phyloP scores from a whole-genome alignment of 2,888 invertebrate genomes.

The Ennomos fuscantarius region DNA sequence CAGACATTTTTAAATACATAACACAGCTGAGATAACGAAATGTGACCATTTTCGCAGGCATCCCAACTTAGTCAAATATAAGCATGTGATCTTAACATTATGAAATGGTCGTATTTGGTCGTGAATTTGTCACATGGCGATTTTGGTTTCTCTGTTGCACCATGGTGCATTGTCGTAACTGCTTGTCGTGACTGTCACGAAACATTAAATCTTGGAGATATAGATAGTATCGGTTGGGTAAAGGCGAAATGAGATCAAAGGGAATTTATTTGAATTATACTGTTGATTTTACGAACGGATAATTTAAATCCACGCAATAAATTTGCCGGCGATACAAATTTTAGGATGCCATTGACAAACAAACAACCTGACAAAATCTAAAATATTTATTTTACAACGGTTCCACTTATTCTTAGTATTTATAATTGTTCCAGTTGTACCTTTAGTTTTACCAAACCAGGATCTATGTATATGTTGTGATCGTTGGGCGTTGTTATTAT shows the following conservation, averaged over 20 bases:
- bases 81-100: constrained; percentile 23
- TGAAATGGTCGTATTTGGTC: constrained; percentile 23
- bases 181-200: constrained; percentile 11
- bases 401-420: too few species aligned
- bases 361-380: too few species aligned
- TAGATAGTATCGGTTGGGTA: constrained; percentile 9
- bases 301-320: too few species aligned
- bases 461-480: too few species aligned
- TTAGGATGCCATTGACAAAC: too few species aligned
- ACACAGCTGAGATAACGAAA: constrained; percentile 6
- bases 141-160: constrained; percentile 20
- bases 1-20: too few species aligned
- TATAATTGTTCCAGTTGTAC: too few species aligned
- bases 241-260: constrained; percentile 4
- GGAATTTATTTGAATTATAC: not conserved
- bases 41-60: constrained; percentile 21
- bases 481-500: too few species aligned
- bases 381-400: too few species aligned
- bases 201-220: constrained; percentile 11
- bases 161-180: constrained; percentile 9
- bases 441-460: too few species aligned
- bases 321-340: too few species aligned
- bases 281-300: too few species aligned
- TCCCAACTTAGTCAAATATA: constrained; percentile 21
- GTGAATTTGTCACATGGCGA: constrained; percentile 20